Evolutionary conservation across 2,888 invertebrate genomes (phyloP).

Genomic region (Thymelicus sylvestris): DNA sequence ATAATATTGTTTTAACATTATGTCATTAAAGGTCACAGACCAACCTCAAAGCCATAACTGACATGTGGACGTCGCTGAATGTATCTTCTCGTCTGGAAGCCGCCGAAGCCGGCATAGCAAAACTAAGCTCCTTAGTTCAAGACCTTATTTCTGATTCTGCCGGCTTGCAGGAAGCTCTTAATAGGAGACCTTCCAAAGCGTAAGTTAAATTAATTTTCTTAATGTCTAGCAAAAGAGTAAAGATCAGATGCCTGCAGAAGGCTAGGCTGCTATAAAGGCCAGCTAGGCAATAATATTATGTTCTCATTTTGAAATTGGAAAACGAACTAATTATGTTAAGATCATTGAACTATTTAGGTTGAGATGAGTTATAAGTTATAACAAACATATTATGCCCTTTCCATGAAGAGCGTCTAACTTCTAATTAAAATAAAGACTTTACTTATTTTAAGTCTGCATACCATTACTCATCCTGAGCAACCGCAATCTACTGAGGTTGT

Average conservation of each 20-base stretch:
- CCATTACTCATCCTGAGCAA: slow-evolving; percentile 17
- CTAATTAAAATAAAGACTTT: no score
- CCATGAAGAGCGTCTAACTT: no score
- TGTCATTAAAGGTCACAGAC: slow-evolving; percentile 65
- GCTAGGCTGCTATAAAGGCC: no score
- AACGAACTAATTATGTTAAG: no score
- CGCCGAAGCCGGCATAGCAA: slow-evolving; percentile 85
- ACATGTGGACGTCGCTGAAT: slow-evolving; percentile 87
- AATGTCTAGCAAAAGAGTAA: no score
- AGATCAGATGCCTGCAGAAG: no score
- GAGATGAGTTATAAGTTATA: no score
- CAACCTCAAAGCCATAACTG: slow-evolving; percentile 79
- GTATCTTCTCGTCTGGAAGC: slow-evolving; percentile 87
- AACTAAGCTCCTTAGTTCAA: slow-evolving; percentile 85
- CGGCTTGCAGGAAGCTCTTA: slow-evolving; percentile 51
- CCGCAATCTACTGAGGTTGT: slow-evolving; percentile 14
- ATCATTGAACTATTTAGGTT: no score
- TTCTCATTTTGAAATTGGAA: no score
- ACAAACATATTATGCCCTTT: no score
- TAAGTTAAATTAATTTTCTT: slow-evolving; percentile 36
- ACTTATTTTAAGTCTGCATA: slow-evolving; percentile 16
- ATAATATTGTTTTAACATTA: no score
- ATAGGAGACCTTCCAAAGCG: slow-evolving; percentile 44
- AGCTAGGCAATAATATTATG: no score
- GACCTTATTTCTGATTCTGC: slow-evolving; percentile 77